Evolutionary conservation across 2,113 vertebrate species (phyloP).

Genomic region (Ursus arctos): DNA sequence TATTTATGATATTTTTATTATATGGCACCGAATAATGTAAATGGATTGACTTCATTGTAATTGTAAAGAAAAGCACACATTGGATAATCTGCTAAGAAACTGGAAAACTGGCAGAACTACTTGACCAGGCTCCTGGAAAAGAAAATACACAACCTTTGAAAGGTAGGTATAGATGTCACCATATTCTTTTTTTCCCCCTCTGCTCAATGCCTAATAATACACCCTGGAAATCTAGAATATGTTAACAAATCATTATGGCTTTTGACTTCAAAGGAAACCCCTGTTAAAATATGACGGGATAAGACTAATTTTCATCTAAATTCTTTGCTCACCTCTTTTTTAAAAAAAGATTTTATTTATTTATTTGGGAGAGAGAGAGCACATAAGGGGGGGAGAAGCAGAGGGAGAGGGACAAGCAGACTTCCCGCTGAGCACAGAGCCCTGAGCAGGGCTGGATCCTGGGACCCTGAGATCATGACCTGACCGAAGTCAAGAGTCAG

Average conservation of each 20-base stretch:
- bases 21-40: not conserved
- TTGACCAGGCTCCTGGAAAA: not conserved
- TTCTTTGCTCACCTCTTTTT: not conserved
- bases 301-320: not conserved
- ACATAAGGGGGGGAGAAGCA: not conserved
- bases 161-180: not conserved
- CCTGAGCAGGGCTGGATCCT: not conserved
- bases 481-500: not conserved
- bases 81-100: conserved; percentile 33
- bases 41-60: not conserved
- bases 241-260: not conserved
- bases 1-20: not conserved
- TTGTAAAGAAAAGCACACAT: conserved; percentile 12
- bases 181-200: not conserved
- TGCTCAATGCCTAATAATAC: not conserved
- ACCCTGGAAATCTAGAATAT: not conserved
- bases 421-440: not conserved
- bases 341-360: not conserved
- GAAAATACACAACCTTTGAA: not conserved
- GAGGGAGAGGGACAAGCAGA: not conserved
- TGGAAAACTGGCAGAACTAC: not conserved
- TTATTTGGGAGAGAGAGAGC: not conserved
- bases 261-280: not conserved
- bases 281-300: not conserved
- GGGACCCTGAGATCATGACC: not conserved